Percentiles rank a stretch among this genome's conserved stretches.
Conservation (phyloP, 2,113 vertebrate species). For the Chloroceryle aenea region DNA sequence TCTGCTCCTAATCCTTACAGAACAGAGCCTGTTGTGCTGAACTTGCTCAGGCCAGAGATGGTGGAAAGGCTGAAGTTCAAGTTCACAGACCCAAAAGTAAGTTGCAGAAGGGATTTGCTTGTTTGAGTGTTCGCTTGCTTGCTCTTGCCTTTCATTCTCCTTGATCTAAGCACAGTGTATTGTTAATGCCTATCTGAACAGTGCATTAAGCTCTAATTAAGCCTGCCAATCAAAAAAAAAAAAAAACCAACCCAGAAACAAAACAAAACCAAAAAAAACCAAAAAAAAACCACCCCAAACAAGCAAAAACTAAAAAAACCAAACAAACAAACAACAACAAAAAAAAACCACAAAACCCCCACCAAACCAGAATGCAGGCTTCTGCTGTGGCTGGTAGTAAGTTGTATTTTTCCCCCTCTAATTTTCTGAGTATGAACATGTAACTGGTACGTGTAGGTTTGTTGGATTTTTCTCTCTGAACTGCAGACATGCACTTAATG, state of each 20-base stretch:
- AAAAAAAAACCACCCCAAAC: no score
- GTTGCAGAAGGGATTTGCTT: conserved; percentile 57
- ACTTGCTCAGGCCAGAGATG: conserved; percentile 83
- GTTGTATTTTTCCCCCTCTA: background rate
- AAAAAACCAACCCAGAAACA: background rate
- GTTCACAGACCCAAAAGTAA: conserved; percentile 88
- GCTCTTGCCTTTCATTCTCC: conserved; percentile 44
- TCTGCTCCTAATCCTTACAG: conserved; percentile 58
- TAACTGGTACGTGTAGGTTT: conserved; percentile 1
- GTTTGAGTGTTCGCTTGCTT: background rate
- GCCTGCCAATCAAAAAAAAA: conserved; percentile 58
- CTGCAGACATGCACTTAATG: conserved; percentile 30
- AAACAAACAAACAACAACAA: no score
- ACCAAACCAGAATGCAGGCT: background rate
- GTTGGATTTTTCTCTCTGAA: conserved; percentile 16
- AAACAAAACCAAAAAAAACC: no score
- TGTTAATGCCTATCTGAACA: conserved; percentile 58
- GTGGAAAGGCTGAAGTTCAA: conserved; percentile 88
- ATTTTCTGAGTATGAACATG: conserved; percentile 21
- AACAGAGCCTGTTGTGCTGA: conserved; percentile 83
- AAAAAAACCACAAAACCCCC: no score
- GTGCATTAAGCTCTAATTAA: conserved; percentile 71
- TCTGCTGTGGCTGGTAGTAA: conserved; percentile 21
- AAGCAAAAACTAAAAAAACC: no score
- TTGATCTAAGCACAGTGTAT: conserved; percentile 33